These are phyloP conservation scores for Stenopsyche tienmushanensis DNA, from an alignment of 1,140 invertebrate genomes.

Conservation along the genomic window DNA sequence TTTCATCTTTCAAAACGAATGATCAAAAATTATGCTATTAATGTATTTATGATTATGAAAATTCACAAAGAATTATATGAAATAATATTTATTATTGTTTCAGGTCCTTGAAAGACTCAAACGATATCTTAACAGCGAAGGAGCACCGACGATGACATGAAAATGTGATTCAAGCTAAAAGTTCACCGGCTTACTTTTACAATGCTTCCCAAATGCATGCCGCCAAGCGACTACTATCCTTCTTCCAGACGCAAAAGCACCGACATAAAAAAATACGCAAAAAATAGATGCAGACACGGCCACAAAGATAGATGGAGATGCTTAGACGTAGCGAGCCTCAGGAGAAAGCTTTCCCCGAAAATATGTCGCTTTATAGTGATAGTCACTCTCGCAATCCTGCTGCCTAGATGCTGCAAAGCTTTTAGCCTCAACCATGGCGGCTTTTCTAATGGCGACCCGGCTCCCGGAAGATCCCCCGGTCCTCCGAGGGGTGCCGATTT, in stretches of 20 bases:
- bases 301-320: constrained; percentile 1
- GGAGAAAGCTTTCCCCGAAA: background rate
- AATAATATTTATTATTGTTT: too few relatives aligned
- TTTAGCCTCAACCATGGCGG: constrained; percentile 19
- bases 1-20: too few relatives aligned
- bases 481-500: constrained; percentile 12
- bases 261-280: constrained; percentile 9
- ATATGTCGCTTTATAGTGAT: constrained; percentile 2
- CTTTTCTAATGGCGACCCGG: constrained; percentile 28
- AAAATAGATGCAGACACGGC: background rate
- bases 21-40: too few relatives aligned
- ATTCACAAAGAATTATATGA: too few relatives aligned
- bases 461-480: constrained; percentile 35
- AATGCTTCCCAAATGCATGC: constrained; percentile 22
- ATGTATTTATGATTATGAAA: too few relatives aligned
- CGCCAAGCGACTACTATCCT: constrained; percentile 10
- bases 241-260: constrained; percentile 12
- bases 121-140: too few relatives aligned
- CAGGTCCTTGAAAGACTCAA: too few relatives aligned
- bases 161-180: constrained; percentile 12
- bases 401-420: constrained; percentile 22
- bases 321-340: background rate
- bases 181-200: background rate
- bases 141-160: background rate
- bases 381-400: constrained; percentile 7